Evolutionary conservation across 2,888 invertebrate genomes (phyloP).

Genomic region (Xestobium rufovillosum): DNA sequence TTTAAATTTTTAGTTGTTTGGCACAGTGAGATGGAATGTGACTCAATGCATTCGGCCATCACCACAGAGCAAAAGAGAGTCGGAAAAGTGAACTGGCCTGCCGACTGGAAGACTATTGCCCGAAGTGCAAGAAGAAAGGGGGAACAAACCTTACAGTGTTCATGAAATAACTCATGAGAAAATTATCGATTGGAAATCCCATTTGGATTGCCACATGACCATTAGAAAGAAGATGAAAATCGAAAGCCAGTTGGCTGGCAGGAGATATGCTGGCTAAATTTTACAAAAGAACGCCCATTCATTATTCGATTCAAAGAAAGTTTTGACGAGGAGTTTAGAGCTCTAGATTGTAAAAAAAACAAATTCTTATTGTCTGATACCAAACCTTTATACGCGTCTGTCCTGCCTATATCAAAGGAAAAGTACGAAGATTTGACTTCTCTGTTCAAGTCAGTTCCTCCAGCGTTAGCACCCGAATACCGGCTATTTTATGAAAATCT

Average conservation of each 20-base stretch:
- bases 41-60: too few species aligned
- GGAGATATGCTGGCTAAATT: slow-evolving; percentile 3
- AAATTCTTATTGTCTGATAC: background rate
- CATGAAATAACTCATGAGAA: too few species aligned
- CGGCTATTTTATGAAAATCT: slow-evolving; percentile 3
- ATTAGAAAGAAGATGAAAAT: too few species aligned
- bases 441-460: slow-evolving; percentile 1
- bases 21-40: too few species aligned
- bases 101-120: too few species aligned
- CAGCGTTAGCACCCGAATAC: slow-evolving; percentile 1
- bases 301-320: slow-evolving; percentile 1
- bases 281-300: background rate
- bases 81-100: slow-evolving; percentile 4
- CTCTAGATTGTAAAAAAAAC: slow-evolving; percentile 1
- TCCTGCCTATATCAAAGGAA: background rate
- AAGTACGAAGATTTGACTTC: slow-evolving; percentile 1
- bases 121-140: too few species aligned
- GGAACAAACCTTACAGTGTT: too few species aligned
- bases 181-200: too few species aligned
- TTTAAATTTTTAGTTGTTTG: slow-evolving; percentile 23
- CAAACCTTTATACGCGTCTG: slow-evolving; percentile 1
- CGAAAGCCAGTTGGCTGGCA: slow-evolving; percentile 2
- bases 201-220: too few species aligned
- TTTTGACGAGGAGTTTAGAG: too few species aligned
- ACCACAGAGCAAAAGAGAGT: too few species aligned